Conservation (phyloP, 2,113 vertebrate genomes). For the Genyomyrus donnyi region DNA sequence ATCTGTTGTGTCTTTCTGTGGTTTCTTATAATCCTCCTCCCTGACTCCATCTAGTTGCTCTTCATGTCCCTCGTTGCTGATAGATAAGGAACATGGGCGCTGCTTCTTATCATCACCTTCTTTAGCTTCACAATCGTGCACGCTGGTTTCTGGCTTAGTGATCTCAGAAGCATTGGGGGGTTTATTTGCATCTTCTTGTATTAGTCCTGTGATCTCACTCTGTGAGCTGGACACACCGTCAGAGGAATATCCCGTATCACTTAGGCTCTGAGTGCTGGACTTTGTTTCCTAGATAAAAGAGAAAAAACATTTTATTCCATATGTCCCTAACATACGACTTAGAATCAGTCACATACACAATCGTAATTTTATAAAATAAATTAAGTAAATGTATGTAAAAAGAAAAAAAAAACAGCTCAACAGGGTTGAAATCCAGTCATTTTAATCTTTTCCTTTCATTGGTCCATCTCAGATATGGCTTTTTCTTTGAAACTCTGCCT, state of each 20-base stretch:
- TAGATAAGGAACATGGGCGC: slow-evolving; percentile 82
- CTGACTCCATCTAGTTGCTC: slow-evolving; percentile 73
- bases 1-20: slow-evolving; percentile 64
- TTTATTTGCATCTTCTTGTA: slow-evolving; percentile 89
- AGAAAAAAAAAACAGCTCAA: neutral
- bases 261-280: slow-evolving; percentile 74
- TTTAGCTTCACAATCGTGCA: slow-evolving; percentile 52
- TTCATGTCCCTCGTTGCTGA: slow-evolving; percentile 86
- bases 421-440: neutral
- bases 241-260: slow-evolving; percentile 70
- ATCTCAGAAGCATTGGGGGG: slow-evolving; percentile 86
- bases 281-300: slow-evolving; percentile 67
- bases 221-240: slow-evolving; percentile 87
- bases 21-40: slow-evolving; percentile 60
- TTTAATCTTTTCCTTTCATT: neutral
- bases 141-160: slow-evolving; percentile 81
- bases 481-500: neutral
- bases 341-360: neutral
- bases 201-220: slow-evolving; percentile 89
- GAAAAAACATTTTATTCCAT: slow-evolving; percentile 18
- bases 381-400: neutral
- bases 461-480: neutral
- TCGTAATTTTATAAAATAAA: neutral
- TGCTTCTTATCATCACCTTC: slow-evolving; percentile 71
- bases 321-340: neutral